phyloP scores from a whole-genome alignment of 2,888 invertebrate species.

The Leptothorax acervorum region DNA sequence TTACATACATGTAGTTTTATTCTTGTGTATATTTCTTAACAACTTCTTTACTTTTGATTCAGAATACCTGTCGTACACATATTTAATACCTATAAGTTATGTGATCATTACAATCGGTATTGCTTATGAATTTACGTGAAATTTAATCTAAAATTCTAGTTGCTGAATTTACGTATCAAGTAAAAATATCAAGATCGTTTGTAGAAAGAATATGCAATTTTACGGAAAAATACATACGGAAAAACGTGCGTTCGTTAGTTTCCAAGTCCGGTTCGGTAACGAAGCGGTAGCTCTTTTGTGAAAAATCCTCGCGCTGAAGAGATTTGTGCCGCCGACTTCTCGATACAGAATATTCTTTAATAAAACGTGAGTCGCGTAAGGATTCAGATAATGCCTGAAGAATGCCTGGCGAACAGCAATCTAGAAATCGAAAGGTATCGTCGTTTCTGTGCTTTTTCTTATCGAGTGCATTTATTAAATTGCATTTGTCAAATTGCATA shows the following conservation, averaged over 20 bases:
- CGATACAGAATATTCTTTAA: constrained; percentile 66
- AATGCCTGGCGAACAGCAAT: constrained; percentile 58
- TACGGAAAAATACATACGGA: background rate
- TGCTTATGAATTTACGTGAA: background rate
- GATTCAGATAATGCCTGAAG: constrained; percentile 65
- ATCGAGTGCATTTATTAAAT: constrained; percentile 51
- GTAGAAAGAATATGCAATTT: background rate
- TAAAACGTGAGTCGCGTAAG: constrained; percentile 63
- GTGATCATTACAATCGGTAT: background rate
- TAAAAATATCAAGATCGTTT: background rate
- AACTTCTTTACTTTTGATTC: background rate
- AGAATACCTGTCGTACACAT: background rate
- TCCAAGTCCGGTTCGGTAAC: constrained; percentile 27
- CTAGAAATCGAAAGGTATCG: constrained; percentile 57
- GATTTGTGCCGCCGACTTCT: constrained; percentile 48
- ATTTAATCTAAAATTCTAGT: background rate
- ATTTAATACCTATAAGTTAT: background rate
- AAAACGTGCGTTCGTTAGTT: constrained; percentile 21
- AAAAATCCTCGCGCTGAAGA: constrained; percentile 57
- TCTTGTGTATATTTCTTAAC: background rate
- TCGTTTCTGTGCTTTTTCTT: constrained; percentile 54
- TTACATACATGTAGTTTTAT: background rate
- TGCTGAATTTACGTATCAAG: background rate
- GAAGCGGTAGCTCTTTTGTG: constrained; percentile 42
- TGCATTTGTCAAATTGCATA: background rate